Percentiles rank a stretch among this genome's conserved stretches.
These are phyloP conservation scores for Chymomyza caudatula DNA, from an alignment of 2,888 invertebrate species.

Conservation along the genomic window DNA sequence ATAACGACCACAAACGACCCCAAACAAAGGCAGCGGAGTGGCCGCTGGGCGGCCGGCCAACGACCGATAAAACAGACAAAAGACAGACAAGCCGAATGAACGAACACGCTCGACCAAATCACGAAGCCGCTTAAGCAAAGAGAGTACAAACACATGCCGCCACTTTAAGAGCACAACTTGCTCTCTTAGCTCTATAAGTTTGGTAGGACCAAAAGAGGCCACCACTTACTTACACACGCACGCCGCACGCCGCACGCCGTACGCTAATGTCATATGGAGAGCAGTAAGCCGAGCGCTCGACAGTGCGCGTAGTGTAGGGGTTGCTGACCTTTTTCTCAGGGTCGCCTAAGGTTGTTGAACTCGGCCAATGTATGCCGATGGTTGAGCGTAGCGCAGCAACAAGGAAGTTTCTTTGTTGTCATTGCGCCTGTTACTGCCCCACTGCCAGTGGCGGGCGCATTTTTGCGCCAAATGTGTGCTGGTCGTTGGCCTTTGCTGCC, in stretches of 20 bases:
- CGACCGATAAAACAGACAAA: constrained; percentile 57
- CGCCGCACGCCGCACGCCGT: constrained; percentile 1
- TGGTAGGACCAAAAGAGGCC: constrained; percentile 30
- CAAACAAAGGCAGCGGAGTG: constrained; percentile 39
- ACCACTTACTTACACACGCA: constrained; percentile 14
- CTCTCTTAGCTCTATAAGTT: constrained; percentile 1
- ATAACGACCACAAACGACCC: constrained; percentile 77
- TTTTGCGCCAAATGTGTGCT: constrained; percentile 68
- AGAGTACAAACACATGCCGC: constrained; percentile 8
- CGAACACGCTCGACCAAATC: background rate
- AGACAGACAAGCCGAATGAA: constrained; percentile 3
- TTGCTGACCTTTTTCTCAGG: constrained; percentile 79
- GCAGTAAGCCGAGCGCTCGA: constrained; percentile 6
- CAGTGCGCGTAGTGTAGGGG: constrained; percentile 62
- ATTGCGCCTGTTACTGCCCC: background rate
- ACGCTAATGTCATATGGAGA: constrained; percentile 14
- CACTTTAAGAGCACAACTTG: background rate
- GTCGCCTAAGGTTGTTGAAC: constrained; percentile 78
- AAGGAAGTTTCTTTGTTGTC: constrained; percentile 12
- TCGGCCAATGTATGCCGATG: constrained; percentile 56
- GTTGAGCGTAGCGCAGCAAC: background rate
- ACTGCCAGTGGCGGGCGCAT: constrained; percentile 7
- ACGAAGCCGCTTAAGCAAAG: constrained; percentile 8
- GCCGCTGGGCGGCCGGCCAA: constrained; percentile 31
- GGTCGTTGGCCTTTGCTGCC: constrained; percentile 66